These are phyloP conservation scores for Pinctada fucata DNA, from an alignment of 2,888 invertebrate genomes.

Conservation along the genomic window DNA sequence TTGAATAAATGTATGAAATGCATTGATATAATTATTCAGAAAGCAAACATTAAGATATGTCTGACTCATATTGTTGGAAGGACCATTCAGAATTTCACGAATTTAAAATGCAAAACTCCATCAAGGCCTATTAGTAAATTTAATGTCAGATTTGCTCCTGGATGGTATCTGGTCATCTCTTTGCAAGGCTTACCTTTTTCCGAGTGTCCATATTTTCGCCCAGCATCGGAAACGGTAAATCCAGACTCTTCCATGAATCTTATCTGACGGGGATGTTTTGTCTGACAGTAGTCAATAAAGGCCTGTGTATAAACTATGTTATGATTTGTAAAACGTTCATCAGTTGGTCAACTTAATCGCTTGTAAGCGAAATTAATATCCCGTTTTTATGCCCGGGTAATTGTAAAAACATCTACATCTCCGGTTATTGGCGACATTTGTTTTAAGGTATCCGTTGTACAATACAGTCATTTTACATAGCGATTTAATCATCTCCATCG, in stretches of 20 bases:
- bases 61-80: not conserved
- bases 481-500: too few relatives aligned
- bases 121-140: slow-evolving; percentile 16
- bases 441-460: slow-evolving; percentile 5
- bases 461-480: too few relatives aligned
- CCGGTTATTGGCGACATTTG: not conserved
- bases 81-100: not conserved
- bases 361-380: not conserved
- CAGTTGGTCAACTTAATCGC: not conserved
- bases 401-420: not conserved
- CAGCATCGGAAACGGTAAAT: not conserved
- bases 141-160: slow-evolving; percentile 10
- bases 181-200: slow-evolving; percentile 3
- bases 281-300: not conserved
- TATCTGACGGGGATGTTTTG: slow-evolving; percentile 8
- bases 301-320: slow-evolving; percentile 5
- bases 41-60: slow-evolving; percentile 3
- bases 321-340: not conserved
- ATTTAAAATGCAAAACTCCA: slow-evolving; percentile 8
- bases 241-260: not conserved
- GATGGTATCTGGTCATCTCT: not conserved
- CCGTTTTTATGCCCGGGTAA: not conserved
- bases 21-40: too few relatives aligned
- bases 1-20: too few relatives aligned
- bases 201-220: slow-evolving; percentile 5